A percentile compares a stretch with the other conserved stretches of the same genome.
phyloP scores from a whole-genome alignment of 2,113 vertebrate species.

The Pelobates fuscus region DNA sequence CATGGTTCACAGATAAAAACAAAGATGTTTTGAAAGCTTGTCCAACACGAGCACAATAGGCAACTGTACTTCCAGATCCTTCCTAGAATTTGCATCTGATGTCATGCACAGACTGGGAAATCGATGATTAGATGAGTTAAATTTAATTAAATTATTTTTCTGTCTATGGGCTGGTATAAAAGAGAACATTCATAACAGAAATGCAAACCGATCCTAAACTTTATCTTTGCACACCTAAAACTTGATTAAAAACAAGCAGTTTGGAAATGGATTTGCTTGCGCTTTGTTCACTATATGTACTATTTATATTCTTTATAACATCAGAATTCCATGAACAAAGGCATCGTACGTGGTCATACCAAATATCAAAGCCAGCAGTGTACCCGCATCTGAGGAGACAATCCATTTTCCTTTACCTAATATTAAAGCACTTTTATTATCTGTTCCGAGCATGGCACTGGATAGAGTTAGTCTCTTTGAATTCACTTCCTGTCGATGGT shows the following conservation, averaged over 20 bases:
- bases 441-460: too few species aligned
- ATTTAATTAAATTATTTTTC: not conserved
- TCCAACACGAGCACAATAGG: not conserved
- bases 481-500: too few species aligned
- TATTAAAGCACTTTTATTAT: too few species aligned
- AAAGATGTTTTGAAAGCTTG: not conserved
- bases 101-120: not conserved
- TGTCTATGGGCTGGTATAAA: not conserved
- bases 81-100: not conserved
- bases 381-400: too few species aligned
- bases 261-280: conserved; percentile 14
- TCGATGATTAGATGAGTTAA: not conserved
- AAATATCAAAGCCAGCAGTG: too few species aligned
- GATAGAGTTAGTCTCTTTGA: too few species aligned
- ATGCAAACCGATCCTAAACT: not conserved
- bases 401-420: too few species aligned
- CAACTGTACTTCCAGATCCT: not conserved
- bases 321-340: too few species aligned
- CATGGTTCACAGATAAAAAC: too few species aligned
- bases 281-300: too few species aligned
- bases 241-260: not conserved
- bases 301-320: too few species aligned
- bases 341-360: too few species aligned
- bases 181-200: not conserved
- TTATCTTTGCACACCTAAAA: not conserved